Percentiles rank a stretch among this genome's conserved stretches.
These are phyloP conservation scores for Rhagologus leucostigma DNA, from an alignment of 2,113 vertebrate genomes.

Conservation along the genomic window DNA sequence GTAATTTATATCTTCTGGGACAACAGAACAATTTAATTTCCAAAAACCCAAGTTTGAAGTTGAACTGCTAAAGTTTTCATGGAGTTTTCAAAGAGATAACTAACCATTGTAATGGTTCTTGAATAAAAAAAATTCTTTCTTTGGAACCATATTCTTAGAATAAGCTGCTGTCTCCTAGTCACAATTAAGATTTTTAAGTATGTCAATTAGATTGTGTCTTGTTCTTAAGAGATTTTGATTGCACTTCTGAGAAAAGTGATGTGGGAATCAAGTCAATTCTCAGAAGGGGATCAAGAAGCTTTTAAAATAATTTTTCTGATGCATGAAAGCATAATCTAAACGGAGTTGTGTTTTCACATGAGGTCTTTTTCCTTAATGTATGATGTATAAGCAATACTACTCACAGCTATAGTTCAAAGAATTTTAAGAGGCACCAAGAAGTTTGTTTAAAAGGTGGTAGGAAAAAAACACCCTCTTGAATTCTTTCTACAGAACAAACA, in stretches of 20 bases:
- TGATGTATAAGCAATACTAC: neutral
- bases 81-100: neutral
- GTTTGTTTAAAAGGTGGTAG: neutral
- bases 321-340: neutral
- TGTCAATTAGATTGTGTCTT: neutral
- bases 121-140: neutral
- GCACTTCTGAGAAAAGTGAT: neutral
- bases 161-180: neutral
- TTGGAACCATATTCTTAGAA: neutral
- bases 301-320: constrained; percentile 19
- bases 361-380: neutral
- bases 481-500: neutral
- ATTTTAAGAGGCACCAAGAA: neutral
- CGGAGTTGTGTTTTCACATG: neutral
- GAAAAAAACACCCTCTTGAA: neutral
- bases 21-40: neutral
- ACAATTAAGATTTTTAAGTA: constrained; percentile 8
- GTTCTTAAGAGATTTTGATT: constrained; percentile 16
- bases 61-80: neutral
- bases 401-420: neutral
- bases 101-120: neutral
- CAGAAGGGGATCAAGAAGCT: neutral
- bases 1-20: neutral
- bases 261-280: constrained; percentile 5
- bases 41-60: neutral